Conservation (phyloP, 1,140 invertebrate genomes). For the Aphelinus atriplicis region DNA sequence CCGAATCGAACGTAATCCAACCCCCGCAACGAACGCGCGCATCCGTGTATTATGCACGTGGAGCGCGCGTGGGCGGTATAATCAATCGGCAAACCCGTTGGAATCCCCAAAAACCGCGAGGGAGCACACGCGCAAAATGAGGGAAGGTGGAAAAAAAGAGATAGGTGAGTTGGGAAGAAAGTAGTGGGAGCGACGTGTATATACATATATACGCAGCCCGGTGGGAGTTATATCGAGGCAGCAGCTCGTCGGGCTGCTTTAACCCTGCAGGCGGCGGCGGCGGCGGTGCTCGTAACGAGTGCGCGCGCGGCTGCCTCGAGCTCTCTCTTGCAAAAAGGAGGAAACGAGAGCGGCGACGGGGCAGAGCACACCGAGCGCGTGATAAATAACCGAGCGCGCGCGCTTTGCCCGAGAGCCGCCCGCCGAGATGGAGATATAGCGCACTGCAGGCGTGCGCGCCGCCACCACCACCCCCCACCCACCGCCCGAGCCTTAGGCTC, state of each 20-base stretch:
- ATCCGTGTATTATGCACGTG: too few species aligned
- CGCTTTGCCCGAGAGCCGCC: background rate
- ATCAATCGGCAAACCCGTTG: too few species aligned
- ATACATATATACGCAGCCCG: background rate
- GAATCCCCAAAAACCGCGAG: too few species aligned
- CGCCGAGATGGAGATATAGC: too few species aligned
- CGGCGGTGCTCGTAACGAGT: conserved; percentile 34
- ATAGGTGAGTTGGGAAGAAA: background rate
- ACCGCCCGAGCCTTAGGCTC: too few species aligned
- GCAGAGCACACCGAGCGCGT: conserved; percentile 49
- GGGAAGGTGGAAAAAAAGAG: background rate
- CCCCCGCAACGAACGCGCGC: too few species aligned
- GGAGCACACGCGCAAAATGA: too few species aligned
- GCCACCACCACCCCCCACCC: too few species aligned
- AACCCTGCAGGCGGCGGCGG: background rate
- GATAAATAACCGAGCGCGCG: conserved; percentile 58
- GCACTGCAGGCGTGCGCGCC: too few species aligned
- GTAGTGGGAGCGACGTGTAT: background rate
- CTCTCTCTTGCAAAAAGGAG: background rate
- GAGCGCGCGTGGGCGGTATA: too few species aligned
- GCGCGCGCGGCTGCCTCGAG: conserved; percentile 16
- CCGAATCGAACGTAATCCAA: too few species aligned
- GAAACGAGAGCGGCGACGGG: background rate
- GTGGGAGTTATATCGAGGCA: conserved; percentile 35
- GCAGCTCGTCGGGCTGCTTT: too few species aligned